Base-by-base conservation (phyloP, 2,113 vertebrate genomes). In the Gymnobelideus leadbeateri region DNA sequence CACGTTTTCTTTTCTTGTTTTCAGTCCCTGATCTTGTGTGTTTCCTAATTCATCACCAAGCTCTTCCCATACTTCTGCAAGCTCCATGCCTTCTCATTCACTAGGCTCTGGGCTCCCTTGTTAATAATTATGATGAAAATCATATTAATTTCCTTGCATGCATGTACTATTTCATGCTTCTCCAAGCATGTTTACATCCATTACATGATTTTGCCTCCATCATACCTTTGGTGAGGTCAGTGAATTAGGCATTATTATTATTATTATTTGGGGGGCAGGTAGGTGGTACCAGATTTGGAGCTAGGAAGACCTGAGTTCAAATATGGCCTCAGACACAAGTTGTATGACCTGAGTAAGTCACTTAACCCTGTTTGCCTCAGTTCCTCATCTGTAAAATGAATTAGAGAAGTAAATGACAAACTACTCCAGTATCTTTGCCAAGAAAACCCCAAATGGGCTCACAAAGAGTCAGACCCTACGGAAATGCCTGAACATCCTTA, bases 31-130 rank as follows among this genome's bases (percentile, higher is more conserved):
- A 43, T 84, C n/a, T 43, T 84, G 16, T 8, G 16, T 43, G 8
- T 84, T 84, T 43, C n/a, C 37, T 84, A 84, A 8, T 84, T 99
- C 91, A 95, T 98, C 97, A 10, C 7, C 68, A 77, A 37, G 68
- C 8, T 84, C 19, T 84, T 43, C 2, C 19, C 19, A 23, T 43
- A 43, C 26, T 43, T 84, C 68, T 84, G 19, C 16, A 84, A 84
- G n/a, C n/a, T 84, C n/a, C 2, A 84, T 43, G 21, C 37, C 16
- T 37, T 68, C 61, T 84, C 68, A 84, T 84, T 43, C n/a, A n/a
- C n/a, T 43, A 84, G 68, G n/a, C n/a, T 84, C n/a, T 84, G 19
- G 37, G 19, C 7, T 43, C 68, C 19, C 19, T 84, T 8, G 5
- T 84, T 84, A 84, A 43, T 43, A 84, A 84, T 43, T 16, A 84